Conservation (phyloP, 2,888 invertebrate genomes). For the Cheilosia impressa region DNA sequence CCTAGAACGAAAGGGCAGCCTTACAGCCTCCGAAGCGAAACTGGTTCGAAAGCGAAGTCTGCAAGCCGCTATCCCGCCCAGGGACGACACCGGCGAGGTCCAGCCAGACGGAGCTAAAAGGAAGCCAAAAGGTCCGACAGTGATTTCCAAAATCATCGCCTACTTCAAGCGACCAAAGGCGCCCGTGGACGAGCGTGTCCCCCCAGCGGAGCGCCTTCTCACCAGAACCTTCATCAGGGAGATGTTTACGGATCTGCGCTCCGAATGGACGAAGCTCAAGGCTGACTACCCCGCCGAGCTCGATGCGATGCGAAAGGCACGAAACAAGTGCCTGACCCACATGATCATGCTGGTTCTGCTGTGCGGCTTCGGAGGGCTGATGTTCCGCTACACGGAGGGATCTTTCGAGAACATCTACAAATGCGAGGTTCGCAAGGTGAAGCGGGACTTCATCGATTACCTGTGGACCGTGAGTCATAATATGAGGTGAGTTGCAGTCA, state of each 20-base stretch:
- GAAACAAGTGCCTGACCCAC: constrained; percentile 89
- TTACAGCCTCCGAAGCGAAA: background rate
- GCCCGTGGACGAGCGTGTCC: constrained; percentile 1
- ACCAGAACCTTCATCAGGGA: constrained; percentile 82
- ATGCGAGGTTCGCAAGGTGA: constrained; percentile 93
- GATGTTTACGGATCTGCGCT: constrained; percentile 83
- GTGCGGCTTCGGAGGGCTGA: constrained; percentile 91
- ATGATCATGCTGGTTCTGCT: constrained; percentile 88
- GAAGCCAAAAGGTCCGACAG: background rate
- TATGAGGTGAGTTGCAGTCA: constrained; percentile 84
- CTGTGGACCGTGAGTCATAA: constrained; percentile 93
- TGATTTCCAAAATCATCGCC: constrained; percentile 41
- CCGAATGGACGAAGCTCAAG: constrained; percentile 86
- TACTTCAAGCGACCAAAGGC: constrained; percentile 35
- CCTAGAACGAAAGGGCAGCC: background rate
- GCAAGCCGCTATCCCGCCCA: background rate
- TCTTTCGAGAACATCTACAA: constrained; percentile 94
- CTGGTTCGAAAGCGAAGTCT: constrained; percentile 47
- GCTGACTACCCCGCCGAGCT: constrained; percentile 86
- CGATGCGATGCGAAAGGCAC: constrained; percentile 84
- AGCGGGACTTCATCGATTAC: constrained; percentile 92
- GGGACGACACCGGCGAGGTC: background rate
- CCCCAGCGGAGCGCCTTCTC: constrained; percentile 71
- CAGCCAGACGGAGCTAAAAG: background rate
- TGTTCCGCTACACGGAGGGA: constrained; percentile 93